Base-by-base conservation (phyloP, 37 sponge, comb jelly and placozoan species). In the Haliclona indistincta region DNA sequence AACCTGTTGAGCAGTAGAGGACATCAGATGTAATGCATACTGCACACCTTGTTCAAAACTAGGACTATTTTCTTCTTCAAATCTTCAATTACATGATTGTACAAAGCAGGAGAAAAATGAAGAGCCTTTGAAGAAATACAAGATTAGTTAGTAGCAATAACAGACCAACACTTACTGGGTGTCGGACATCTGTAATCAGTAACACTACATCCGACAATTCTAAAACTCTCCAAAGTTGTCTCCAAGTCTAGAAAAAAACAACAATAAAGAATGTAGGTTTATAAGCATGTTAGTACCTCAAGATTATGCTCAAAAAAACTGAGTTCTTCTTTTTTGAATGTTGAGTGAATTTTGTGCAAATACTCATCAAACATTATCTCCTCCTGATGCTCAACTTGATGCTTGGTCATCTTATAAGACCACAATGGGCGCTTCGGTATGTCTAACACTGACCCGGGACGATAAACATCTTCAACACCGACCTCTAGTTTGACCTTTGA, bases 271-370 rank as follows among this genome's bases (percentile, higher is more conserved):
- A 35, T 36, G 4, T n/a, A 40, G 15, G 53, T 17, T 77, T 33
- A 2, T 8, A 30, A 3, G 23, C 75, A 80, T 37, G 10, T 6
- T 38, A 74, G 29, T 5, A 90, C 94, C 84, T 95, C 99, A 38
- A 98, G 72, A 56, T 98, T 98, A 29, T 89, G 93, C 63, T 98
- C 99, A 81, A 92, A 95, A 71, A 80, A 92, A 82, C 96, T 95
- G 28, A 89, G 86, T 20, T 79, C 58, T 53, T 86, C 68, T 25
- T 42, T 43, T 20, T 25, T 11, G 51, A 70, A 68, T 34, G 77
- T 32, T 30, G 83, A 52, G 52, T 89, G 65, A 36, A 95, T 89
- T 5, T 54, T 39, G 11, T 66, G 23, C 15, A 95, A 84, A 71
- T 95, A 95, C 10, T 53, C 22, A 5, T 75, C 63, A 63, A 95